Conservation (phyloP, 1,140 invertebrate species). For the Drosophila asahinai region DNA sequence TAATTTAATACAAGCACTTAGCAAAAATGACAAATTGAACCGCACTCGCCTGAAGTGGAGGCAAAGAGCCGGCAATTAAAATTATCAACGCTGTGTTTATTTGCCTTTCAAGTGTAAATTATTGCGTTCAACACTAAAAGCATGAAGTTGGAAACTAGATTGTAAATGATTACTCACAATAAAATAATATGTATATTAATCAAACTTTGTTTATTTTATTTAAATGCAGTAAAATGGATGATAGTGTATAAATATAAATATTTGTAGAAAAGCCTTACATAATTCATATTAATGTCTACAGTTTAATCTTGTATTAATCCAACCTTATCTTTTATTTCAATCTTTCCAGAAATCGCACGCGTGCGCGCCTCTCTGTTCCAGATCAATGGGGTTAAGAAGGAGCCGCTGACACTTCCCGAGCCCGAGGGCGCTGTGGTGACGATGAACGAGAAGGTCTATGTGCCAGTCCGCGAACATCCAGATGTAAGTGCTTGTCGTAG, state of each 20-base stretch:
- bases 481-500: conserved; percentile 92
- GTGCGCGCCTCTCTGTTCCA: conserved; percentile 98
- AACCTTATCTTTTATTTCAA: conserved; percentile 70
- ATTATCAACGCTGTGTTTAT: conserved; percentile 43
- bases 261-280: neutral
- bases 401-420: conserved; percentile 96
- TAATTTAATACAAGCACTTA: conserved; percentile 79
- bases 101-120: conserved; percentile 19
- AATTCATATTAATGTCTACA: neutral
- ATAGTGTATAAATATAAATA: neutral
- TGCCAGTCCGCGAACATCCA: conserved; percentile 99
- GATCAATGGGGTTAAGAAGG: conserved; percentile 98
- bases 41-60: conserved; percentile 15
- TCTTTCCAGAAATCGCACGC: conserved; percentile 98
- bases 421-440: conserved; percentile 95
- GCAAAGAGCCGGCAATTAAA: conserved; percentile 39
- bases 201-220: neutral
- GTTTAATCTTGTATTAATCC: conserved; percentile 10
- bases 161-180: neutral
- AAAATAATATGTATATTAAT: neutral
- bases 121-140: conserved; percentile 15
- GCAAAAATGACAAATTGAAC: conserved; percentile 66
- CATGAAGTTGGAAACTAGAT: neutral
- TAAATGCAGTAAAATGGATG: neutral
- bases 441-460: conserved; percentile 99